phyloP scores from a whole-genome alignment of 2,888 invertebrate genomes.

The Chloroclystis v-ata region DNA sequence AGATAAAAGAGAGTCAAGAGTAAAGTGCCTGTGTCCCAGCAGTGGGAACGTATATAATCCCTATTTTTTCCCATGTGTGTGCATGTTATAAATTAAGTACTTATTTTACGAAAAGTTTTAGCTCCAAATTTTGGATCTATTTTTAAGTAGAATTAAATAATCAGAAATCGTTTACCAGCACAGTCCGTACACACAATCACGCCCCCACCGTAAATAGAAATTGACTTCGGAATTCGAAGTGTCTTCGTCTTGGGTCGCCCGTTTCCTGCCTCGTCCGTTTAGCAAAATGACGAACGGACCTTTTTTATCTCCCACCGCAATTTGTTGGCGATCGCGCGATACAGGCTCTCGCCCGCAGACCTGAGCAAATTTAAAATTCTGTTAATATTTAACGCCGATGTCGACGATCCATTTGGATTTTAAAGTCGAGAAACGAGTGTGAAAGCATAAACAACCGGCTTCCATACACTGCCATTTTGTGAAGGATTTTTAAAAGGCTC shows the following conservation, averaged over 20 bases:
- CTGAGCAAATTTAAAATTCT: conserved; percentile 61
- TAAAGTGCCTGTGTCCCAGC: too few species aligned
- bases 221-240: conserved; percentile 40
- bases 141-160: too few species aligned
- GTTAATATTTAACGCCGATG: conserved; percentile 57
- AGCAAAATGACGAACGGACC: conserved; percentile 74
- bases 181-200: too few species aligned
- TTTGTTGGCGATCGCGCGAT: conserved; percentile 73
- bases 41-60: too few species aligned
- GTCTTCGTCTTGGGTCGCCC: conserved; percentile 28
- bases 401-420: conserved; percentile 44
- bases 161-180: too few species aligned
- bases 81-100: too few species aligned
- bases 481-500: conserved; percentile 1
- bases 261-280: conserved; percentile 61
- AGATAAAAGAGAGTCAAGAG: too few species aligned
- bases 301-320: conserved; percentile 77
- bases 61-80: too few species aligned
- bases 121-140: too few species aligned
- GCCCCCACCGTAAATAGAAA: conserved; percentile 46
- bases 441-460: background rate
- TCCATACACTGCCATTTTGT: conserved; percentile 2
- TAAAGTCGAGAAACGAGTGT: conserved; percentile 16
- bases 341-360: conserved; percentile 48
- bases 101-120: too few species aligned